Conservation (phyloP, 2,113 vertebrate species). For the Motacilla alba region DNA sequence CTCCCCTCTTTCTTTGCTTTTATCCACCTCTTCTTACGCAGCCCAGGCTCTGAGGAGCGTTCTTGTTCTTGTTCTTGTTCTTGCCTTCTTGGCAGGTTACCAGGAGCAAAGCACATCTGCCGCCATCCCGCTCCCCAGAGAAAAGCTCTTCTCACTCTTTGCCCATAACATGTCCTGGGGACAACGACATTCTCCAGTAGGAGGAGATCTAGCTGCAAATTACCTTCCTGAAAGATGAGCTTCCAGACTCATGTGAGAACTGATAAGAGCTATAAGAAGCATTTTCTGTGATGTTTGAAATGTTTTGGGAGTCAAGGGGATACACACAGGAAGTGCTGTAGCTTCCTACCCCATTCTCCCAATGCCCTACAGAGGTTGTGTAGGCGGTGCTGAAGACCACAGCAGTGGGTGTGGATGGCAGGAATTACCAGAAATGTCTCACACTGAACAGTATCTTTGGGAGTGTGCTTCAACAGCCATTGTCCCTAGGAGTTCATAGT, state of each 20-base stretch:
- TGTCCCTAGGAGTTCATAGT: neutral
- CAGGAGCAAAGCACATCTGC: neutral
- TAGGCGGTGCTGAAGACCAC: neutral
- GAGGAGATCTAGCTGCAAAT: neutral
- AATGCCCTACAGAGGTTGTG: neutral
- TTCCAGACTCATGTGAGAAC: neutral
- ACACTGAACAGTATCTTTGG: rapidly evolving
- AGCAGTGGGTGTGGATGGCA: neutral
- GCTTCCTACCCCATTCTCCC: neutral
- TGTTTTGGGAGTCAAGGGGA: neutral
- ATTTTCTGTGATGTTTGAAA: neutral
- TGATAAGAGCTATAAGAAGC: neutral
- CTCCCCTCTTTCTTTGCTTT: neutral
- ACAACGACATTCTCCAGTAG: neutral
- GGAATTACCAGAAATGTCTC: neutral
- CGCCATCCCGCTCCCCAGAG: rapidly evolving
- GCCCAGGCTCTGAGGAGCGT: neutral
- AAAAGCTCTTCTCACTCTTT: neutral
- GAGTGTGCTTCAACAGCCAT: neutral
- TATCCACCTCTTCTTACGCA: neutral
- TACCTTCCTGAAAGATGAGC: neutral
- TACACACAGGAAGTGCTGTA: neutral
- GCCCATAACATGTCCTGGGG: neutral
- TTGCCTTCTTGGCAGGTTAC: neutral
- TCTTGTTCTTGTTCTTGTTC: neutral